These are phyloP conservation scores for Oligia latruncula DNA, from an alignment of 2,888 invertebrate genomes.

Conservation along the genomic window DNA sequence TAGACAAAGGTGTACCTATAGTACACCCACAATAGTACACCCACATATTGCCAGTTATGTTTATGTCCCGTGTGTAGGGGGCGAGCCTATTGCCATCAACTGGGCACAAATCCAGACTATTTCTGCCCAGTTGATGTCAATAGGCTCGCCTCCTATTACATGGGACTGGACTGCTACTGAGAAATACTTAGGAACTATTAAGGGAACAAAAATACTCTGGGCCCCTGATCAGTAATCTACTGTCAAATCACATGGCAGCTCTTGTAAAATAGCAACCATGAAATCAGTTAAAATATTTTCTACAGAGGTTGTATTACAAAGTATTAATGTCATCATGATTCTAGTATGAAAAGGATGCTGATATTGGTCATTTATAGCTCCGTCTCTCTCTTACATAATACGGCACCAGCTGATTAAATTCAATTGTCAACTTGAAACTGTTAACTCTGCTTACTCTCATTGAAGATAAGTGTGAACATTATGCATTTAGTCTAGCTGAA, in stretches of 20 bases:
- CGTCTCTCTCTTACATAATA: background rate
- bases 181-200: background rate
- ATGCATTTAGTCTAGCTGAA: constrained; percentile 30
- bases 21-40: background rate
- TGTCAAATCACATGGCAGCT: background rate
- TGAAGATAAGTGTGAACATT: constrained; percentile 10
- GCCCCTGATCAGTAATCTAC: background rate
- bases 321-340: background rate
- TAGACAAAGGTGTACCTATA: too few relatives aligned
- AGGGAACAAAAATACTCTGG: background rate
- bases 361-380: background rate
- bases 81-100: background rate
- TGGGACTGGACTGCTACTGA: background rate
- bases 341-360: too few relatives aligned
- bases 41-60: background rate
- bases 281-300: background rate
- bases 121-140: too few relatives aligned
- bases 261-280: background rate
- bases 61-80: background rate
- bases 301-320: background rate
- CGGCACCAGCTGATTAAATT: background rate
- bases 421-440: background rate
- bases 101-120: background rate
- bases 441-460: constrained; percentile 30
- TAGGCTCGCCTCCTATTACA: too few relatives aligned